These are phyloP conservation scores for Pseudomyrmex gracilis DNA, from an alignment of 1,140 invertebrate species.

Conservation along the genomic window DNA sequence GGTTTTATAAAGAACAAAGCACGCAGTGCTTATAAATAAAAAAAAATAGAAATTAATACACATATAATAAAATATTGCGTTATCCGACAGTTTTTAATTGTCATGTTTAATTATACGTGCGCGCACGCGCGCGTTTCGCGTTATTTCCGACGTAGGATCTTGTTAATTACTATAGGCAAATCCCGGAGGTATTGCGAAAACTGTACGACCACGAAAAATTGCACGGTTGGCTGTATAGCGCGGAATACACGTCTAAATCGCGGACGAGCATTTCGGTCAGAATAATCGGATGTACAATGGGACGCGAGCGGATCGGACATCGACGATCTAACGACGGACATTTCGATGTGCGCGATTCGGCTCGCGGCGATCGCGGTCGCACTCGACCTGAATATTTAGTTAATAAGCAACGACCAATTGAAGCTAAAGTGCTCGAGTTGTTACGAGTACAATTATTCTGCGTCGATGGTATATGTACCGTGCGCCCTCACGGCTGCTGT, in stretches of 20 bases:
- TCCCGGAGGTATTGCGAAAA: constrained; percentile 22
- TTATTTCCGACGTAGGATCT: constrained; percentile 9
- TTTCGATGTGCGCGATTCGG: constrained; percentile 39
- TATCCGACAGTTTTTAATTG: constrained; percentile 55
- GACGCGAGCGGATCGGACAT: constrained; percentile 21
- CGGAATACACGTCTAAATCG: constrained; percentile 15
- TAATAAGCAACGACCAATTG: constrained; percentile 55
- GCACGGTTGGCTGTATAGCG: background rate
- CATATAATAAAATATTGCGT: constrained; percentile 23
- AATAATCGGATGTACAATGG: constrained; percentile 25
- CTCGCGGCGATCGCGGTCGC: constrained; percentile 18
- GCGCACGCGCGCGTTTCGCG: constrained; percentile 30
- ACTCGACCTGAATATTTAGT: constrained; percentile 59
- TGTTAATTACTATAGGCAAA: constrained; percentile 32
- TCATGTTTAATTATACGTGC: constrained; percentile 20
- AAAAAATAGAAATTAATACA: constrained; percentile 35
- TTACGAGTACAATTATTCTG: constrained; percentile 54
- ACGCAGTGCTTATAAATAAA: background rate
- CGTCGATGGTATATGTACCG: constrained; percentile 25
- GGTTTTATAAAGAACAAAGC: constrained; percentile 17
- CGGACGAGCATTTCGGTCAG: constrained; percentile 8
- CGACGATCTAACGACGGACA: constrained; percentile 2
- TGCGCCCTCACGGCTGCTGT: background rate
- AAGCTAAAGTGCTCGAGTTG: constrained; percentile 45
- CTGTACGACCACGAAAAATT: constrained; percentile 19